Evolutionary conservation across 2,888 invertebrate species (phyloP).

Genomic region (Perizoma flavofasciatum): DNA sequence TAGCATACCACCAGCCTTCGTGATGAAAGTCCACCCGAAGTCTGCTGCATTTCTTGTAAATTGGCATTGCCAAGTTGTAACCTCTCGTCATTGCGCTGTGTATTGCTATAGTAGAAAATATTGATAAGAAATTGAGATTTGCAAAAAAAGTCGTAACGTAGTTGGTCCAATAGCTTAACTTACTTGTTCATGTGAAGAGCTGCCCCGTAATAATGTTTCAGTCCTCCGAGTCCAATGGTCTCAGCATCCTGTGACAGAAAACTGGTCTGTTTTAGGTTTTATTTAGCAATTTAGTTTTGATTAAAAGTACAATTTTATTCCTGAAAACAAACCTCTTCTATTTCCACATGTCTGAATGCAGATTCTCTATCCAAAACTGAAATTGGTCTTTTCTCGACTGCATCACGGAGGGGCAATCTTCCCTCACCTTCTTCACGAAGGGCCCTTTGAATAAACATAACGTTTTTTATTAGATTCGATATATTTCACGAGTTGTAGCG

Average conservation of each 20-base stretch:
- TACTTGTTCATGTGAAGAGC: conserved; percentile 75
- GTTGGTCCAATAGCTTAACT: conserved; percentile 31
- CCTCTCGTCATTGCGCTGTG: conserved; percentile 62
- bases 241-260: conserved; percentile 55
- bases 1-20: conserved; percentile 86
- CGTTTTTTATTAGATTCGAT: neutral
- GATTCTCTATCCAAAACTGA: conserved; percentile 57
- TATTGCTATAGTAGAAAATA: conserved; percentile 17
- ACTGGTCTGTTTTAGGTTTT: neutral
- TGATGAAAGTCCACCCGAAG: conserved; percentile 50
- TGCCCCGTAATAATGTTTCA: conserved; percentile 71
- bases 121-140: neutral
- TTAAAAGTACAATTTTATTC: neutral
- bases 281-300: conserved; percentile 1
- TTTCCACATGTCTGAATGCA: conserved; percentile 57
- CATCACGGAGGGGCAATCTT: conserved; percentile 87
- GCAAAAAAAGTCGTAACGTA: neutral
- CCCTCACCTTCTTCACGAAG: conserved; percentile 71
- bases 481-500: neutral
- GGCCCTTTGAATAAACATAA: conserved; percentile 47
- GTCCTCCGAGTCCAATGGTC: conserved; percentile 42
- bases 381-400: conserved; percentile 86
- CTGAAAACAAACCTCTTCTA: conserved; percentile 36
- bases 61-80: conserved; percentile 74
- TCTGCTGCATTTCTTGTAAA: conserved; percentile 77